Percentiles rank a stretch among this genome's conserved stretches.
These are phyloP conservation scores for Cladorhizidae sp. DNA, from an alignment of 37 sponge, comb jelly and placozoan genomes.

Conservation along the genomic window DNA sequence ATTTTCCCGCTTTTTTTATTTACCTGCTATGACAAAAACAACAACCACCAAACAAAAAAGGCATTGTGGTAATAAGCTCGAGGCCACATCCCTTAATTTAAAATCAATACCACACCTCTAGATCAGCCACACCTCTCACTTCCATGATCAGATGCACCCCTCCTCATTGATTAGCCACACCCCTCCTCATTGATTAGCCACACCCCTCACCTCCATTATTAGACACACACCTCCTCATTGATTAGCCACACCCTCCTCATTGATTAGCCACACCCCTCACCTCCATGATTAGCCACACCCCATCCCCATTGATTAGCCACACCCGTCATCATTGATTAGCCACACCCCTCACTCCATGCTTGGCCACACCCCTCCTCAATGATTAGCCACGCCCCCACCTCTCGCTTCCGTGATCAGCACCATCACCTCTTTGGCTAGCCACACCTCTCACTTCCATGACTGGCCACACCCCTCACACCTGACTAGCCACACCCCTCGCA, in stretches of 20 bases:
- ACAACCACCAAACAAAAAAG: no score
- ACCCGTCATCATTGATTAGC: background rate
- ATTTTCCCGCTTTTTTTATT: no score
- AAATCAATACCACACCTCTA: background rate
- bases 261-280: no score
- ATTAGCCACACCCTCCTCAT: background rate
- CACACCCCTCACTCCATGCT: background rate
- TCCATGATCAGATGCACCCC: background rate
- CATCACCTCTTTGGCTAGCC: background rate
- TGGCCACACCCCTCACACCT: background rate
- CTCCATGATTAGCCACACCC: background rate
- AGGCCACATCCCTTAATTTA: background rate
- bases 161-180: background rate
- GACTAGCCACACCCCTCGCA: background rate
- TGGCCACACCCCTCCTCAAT: background rate
- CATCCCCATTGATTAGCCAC: background rate
- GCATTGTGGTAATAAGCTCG: no score
- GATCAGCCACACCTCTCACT: background rate
- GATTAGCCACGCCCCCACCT: background rate
- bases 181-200: background rate
- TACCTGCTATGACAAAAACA: no score
- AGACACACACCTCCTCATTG: background rate
- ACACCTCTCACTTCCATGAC: no score
- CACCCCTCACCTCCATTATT: no score
- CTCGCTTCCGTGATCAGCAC: background rate